These are phyloP conservation scores for Dasysyrphus albostriatus DNA, from an alignment of 2,888 invertebrate species.

Conservation along the genomic window DNA sequence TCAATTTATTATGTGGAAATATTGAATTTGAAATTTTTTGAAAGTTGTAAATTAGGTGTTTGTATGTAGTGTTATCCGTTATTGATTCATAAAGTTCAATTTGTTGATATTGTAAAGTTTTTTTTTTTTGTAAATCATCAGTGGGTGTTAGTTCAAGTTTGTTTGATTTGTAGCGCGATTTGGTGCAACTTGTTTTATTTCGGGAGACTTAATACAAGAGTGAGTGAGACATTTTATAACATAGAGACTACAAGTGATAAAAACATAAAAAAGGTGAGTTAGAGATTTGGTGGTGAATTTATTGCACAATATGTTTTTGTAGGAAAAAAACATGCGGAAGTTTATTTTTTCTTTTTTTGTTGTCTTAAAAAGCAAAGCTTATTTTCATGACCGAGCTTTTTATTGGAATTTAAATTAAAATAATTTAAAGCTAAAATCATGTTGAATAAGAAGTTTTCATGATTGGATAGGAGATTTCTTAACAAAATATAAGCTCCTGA, in stretches of 20 bases:
- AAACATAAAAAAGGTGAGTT: slow-evolving; percentile 54
- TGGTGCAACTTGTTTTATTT: slow-evolving; percentile 54
- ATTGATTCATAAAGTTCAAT: slow-evolving; percentile 64
- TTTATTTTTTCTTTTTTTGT: slow-evolving; percentile 9
- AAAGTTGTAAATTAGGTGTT: slow-evolving; percentile 54
- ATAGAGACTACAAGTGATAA: slow-evolving; percentile 7
- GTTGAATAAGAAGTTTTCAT: not conserved
- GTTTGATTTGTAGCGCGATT: slow-evolving; percentile 42
- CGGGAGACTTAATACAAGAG: slow-evolving; percentile 17
- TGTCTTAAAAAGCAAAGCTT: slow-evolving; percentile 3
- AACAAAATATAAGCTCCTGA: not conserved
- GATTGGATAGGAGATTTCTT: not conserved
- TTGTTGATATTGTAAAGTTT: slow-evolving; percentile 34
- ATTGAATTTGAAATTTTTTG: slow-evolving; percentile 46
- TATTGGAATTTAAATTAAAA: not conserved
- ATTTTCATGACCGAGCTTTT: not conserved
- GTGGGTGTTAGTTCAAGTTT: slow-evolving; percentile 56
- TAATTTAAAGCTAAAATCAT: not conserved
- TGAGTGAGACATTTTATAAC: slow-evolving; percentile 13
- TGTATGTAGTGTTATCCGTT: slow-evolving; percentile 30
- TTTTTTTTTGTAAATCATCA: slow-evolving; percentile 27
- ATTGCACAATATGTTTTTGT: slow-evolving; percentile 47
- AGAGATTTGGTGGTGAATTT: slow-evolving; percentile 39
- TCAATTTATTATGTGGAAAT: slow-evolving; percentile 7
- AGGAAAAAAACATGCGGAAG: slow-evolving; percentile 55